Evolutionary conservation across 2,888 invertebrate genomes (phyloP).

Genomic region (Callyntrura guangdongensis): DNA sequence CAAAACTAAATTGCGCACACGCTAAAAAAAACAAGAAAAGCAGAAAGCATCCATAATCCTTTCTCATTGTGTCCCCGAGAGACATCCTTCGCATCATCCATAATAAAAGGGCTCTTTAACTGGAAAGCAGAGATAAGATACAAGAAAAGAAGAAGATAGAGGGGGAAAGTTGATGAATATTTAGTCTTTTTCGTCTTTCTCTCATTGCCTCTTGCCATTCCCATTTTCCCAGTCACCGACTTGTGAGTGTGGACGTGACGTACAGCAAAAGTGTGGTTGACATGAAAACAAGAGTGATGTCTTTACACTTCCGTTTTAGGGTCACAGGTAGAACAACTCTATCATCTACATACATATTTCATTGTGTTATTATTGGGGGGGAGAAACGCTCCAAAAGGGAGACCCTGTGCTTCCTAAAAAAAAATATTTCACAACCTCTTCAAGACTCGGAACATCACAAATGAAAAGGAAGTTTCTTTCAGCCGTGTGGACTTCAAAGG

Average conservation of each 20-base stretch:
- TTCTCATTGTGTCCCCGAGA: neutral
- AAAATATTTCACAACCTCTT: too few species aligned
- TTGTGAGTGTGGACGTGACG: constrained; percentile 23
- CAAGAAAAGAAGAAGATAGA: neutral
- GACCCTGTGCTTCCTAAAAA: too few species aligned
- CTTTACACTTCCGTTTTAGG: neutral
- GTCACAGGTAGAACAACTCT: neutral
- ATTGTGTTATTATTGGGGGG: too few species aligned
- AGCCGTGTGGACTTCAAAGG: too few species aligned
- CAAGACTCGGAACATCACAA: too few species aligned
- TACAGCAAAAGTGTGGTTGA: constrained; percentile 30
- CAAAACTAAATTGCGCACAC: too few species aligned
- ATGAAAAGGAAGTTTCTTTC: too few species aligned
- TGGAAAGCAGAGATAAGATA: neutral
- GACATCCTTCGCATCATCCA: constrained; percentile 1
- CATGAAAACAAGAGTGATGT: constrained; percentile 9
- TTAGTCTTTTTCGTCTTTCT: constrained; percentile 7
- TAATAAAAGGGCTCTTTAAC: constrained; percentile 18
- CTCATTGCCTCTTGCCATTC: neutral
- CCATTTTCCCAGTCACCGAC: neutral
- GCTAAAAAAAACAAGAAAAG: neutral
- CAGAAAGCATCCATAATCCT: neutral
- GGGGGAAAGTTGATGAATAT: neutral
- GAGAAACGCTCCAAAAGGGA: too few species aligned
- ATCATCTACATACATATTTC: too few species aligned